Percentiles rank a stretch among this genome's conserved stretches.
Conservation (phyloP, 2,888 invertebrate species). For the Ganaspis brasiliensis region DNA sequence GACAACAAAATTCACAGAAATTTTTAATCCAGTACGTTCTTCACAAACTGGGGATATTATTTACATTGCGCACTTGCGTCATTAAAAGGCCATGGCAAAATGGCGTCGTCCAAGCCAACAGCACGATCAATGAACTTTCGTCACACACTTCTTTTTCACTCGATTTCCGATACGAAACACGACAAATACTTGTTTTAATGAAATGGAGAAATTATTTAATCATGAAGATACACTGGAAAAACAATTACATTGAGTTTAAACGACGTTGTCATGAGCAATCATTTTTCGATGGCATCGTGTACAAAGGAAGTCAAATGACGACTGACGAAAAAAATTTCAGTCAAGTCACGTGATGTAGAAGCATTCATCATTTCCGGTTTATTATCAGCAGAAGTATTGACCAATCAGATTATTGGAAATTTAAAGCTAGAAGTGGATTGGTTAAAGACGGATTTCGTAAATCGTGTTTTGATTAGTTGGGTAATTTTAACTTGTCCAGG, state of each 20-base stretch:
- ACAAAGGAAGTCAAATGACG: conserved; percentile 54
- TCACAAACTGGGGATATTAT: conserved; percentile 38
- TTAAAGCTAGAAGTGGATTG: too few relatives aligned
- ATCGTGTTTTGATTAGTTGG: too few relatives aligned
- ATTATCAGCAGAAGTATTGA: too few relatives aligned
- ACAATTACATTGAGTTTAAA: conserved; percentile 44
- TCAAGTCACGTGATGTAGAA: not conserved
- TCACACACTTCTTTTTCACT: conserved; percentile 50
- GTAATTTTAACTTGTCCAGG: too few relatives aligned
- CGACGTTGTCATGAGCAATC: conserved; percentile 56
- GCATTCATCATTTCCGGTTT: too few relatives aligned
- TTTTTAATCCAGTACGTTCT: conserved; percentile 27
- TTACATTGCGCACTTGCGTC: conserved; percentile 13
- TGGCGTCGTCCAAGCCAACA: conserved; percentile 13
- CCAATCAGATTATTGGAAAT: too few relatives aligned
- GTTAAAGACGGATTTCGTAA: too few relatives aligned
- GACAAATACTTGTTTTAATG: conserved; percentile 13
- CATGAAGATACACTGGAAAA: conserved; percentile 34
- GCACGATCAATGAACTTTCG: conserved; percentile 26
- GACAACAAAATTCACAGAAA: conserved; percentile 35
- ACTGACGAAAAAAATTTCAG: not conserved
- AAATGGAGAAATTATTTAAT: conserved; percentile 15
- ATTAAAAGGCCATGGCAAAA: conserved; percentile 23
- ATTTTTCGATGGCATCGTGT: conserved; percentile 58
- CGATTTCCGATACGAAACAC: conserved; percentile 45